A percentile compares a stretch with the other conserved stretches of the same genome.
Conservation (phyloP, 2,797 vertebrate genomes). For the Toxotes lorentzi region DNA sequence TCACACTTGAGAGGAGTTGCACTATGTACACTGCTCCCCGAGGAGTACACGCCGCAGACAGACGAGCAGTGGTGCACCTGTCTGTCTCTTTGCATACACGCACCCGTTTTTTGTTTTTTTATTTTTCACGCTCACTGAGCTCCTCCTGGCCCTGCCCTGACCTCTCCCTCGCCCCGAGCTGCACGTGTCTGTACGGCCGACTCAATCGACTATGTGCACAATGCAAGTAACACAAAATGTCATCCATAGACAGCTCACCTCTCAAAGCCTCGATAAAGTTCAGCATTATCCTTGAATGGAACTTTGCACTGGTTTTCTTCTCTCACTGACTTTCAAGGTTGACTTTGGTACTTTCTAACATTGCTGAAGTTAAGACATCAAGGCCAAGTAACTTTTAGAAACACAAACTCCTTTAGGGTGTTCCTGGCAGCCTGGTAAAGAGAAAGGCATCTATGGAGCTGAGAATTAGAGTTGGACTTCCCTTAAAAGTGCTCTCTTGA, state of each 20-base stretch:
- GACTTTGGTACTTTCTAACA: neutral
- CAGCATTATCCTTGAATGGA: neutral
- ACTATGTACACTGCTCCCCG: slow-evolving; percentile 66
- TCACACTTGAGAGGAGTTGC: slow-evolving; percentile 78
- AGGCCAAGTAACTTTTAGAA: neutral
- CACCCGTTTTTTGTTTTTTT: slow-evolving; percentile 6
- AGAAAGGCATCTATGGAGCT: neutral
- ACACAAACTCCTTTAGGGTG: neutral
- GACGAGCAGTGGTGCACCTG: slow-evolving; percentile 69
- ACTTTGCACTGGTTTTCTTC: neutral
- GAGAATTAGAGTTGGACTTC: neutral
- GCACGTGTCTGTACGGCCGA: slow-evolving; percentile 39
- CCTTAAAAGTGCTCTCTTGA: neutral
- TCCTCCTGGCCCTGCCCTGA: slow-evolving; percentile 42
- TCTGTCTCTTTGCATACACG: slow-evolving; percentile 62
- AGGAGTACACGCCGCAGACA: slow-evolving; percentile 58
- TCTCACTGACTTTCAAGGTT: neutral
- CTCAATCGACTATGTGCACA: neutral
- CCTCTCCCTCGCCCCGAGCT: slow-evolving; percentile 66
- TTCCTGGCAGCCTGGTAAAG: neutral
- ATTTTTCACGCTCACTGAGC: slow-evolving; percentile 56
- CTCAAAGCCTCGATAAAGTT: slow-evolving; percentile 28
- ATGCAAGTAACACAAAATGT: slow-evolving; percentile 4
- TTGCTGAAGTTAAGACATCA: no score
- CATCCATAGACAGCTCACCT: slow-evolving; percentile 24